phyloP scores from a whole-genome alignment of 2,797 vertebrate species.

The Cyprinodon diabolis region DNA sequence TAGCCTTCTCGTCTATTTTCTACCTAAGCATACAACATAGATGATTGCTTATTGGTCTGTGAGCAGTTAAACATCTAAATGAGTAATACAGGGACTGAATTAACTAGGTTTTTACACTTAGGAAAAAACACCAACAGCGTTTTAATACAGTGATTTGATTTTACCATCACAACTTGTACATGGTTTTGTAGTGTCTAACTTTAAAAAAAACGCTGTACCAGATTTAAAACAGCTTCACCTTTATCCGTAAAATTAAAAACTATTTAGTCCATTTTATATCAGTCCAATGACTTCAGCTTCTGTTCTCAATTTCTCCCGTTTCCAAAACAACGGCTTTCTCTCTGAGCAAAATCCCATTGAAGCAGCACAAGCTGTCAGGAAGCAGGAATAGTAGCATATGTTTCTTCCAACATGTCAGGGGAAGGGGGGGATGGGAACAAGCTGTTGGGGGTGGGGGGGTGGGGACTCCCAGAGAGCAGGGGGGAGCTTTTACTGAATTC shows the following conservation, averaged over 20 bases:
- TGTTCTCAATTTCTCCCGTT: conserved; percentile 49
- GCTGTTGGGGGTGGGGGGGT: conserved; percentile 69
- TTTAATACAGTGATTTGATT: background rate
- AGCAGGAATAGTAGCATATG: conserved; percentile 81
- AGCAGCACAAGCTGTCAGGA: conserved; percentile 80
- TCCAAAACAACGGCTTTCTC: conserved; percentile 75
- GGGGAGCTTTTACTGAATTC: conserved; percentile 82
- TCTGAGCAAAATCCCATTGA: conserved; percentile 73
- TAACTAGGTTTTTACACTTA: background rate
- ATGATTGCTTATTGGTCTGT: conserved; percentile 9
- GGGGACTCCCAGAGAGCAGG: conserved; percentile 64
- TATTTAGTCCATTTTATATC: conserved; percentile 36
- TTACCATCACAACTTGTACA: background rate
- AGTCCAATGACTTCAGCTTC: conserved; percentile 31
- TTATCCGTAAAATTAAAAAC: conserved; percentile 15
- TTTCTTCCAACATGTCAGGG: conserved; percentile 86
- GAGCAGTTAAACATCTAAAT: conserved; percentile 8
- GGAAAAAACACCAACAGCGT: background rate
- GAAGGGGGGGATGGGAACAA: conserved; percentile 76
- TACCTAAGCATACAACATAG: conserved; percentile 4
- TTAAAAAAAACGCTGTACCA: background rate
- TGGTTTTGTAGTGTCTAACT: background rate
- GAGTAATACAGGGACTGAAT: background rate
- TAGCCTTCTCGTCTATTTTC: background rate
- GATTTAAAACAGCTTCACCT: conserved; percentile 17